These are phyloP conservation scores for Takifugu rubripes DNA, from an alignment of 2,797 vertebrate species.

Conservation along the genomic window DNA sequence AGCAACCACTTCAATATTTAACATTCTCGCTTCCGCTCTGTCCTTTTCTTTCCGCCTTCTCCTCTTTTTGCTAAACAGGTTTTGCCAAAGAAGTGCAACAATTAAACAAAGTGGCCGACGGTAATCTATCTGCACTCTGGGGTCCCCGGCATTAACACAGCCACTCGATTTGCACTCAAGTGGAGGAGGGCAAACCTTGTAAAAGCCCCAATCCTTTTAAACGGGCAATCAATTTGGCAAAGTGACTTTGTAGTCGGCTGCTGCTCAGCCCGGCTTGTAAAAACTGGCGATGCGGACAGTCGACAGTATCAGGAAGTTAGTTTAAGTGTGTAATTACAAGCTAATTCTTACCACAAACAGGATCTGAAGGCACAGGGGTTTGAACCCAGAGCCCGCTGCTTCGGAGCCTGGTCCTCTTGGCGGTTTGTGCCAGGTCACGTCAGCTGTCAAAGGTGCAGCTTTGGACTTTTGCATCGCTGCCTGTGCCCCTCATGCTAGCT, in stretches of 20 bases:
- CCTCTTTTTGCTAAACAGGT: constrained; percentile 51
- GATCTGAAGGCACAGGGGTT: no score
- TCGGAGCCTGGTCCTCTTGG: no score
- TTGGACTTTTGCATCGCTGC: no score
- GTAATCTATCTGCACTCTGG: constrained; percentile 67
- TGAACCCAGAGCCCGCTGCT: no score
- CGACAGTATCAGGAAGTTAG: no score
- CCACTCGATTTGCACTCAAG: constrained; percentile 62
- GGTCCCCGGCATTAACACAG: constrained; percentile 63
- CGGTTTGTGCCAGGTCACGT: no score
- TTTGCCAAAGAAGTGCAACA: constrained; percentile 60
- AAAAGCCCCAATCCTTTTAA: constrained; percentile 69
- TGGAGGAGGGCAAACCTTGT: constrained; percentile 62
- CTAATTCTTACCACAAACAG: no score
- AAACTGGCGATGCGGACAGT: constrained; percentile 21
- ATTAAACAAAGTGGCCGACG: constrained; percentile 70
- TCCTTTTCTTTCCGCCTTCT: background rate
- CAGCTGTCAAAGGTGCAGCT: no score
- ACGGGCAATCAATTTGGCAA: constrained; percentile 70
- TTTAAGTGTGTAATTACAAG: no score
- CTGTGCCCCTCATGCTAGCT: no score
- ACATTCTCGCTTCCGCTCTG: constrained; percentile 71
- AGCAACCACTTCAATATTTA: constrained; percentile 79
- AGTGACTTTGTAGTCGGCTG: constrained; percentile 62
- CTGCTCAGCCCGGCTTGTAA: no score